These are phyloP conservation scores for Epinephelus coioides DNA, from an alignment of 2,797 vertebrate species.

Conservation along the genomic window DNA sequence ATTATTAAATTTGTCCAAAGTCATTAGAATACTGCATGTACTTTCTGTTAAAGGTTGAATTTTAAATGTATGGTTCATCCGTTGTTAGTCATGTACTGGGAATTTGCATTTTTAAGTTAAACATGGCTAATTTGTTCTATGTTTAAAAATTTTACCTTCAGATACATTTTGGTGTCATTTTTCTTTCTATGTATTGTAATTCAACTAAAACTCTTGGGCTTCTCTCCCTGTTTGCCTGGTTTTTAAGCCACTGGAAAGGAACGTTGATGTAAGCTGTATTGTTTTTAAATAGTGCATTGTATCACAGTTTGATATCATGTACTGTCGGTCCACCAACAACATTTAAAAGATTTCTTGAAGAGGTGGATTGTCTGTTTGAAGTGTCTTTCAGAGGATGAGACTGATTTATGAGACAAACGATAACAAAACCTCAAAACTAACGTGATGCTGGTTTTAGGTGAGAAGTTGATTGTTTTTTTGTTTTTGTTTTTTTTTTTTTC, in stretches of 20 bases:
- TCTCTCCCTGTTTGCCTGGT: conserved; percentile 13
- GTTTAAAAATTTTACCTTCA: conserved; percentile 26
- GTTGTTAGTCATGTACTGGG: conserved; percentile 14
- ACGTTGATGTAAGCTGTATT: conserved; percentile 23
- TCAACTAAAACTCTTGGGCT: neutral
- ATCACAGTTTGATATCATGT: conserved; percentile 8
- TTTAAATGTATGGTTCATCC: conserved; percentile 1
- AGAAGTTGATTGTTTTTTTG: neutral
- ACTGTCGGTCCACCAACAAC: neutral
- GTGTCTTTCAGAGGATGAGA: conserved; percentile 18
- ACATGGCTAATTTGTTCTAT: conserved; percentile 4
- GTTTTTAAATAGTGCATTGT: conserved; percentile 4
- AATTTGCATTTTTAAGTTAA: conserved; percentile 20
- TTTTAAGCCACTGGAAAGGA: conserved; percentile 42
- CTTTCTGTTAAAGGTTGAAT: neutral
- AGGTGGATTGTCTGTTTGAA: conserved; percentile 11
- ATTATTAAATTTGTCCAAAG: neutral
- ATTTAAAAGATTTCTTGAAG: neutral
- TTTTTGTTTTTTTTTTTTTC: neutral
- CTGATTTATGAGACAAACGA: conserved; percentile 20
- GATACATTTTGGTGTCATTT: neutral
- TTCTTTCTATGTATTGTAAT: conserved; percentile 14
- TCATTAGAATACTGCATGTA: conserved; percentile 8
- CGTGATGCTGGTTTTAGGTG: conserved; percentile 14
- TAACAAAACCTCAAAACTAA: conserved; percentile 25